Evolutionary conservation across 1,140 invertebrate species (phyloP).

Genomic region (Zaprionus vittiger): DNA sequence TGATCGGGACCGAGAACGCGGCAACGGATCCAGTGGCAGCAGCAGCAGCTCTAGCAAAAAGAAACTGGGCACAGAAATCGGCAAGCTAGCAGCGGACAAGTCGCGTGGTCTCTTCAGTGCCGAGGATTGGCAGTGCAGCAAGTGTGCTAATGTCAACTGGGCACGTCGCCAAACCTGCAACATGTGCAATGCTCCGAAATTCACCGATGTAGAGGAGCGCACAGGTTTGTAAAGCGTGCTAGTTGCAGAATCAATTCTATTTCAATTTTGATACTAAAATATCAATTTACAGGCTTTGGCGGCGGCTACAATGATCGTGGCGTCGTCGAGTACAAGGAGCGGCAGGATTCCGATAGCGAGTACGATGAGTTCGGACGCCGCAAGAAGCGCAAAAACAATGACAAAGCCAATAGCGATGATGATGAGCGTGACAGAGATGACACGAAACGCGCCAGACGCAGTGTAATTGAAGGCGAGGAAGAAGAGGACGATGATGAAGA

Average conservation of each 20-base stretch:
- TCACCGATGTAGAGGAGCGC: constrained; percentile 93
- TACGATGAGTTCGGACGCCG: constrained; percentile 98
- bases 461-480: constrained; percentile 69
- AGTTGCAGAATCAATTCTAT: background rate
- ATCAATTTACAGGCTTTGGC: constrained; percentile 88
- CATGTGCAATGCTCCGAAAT: constrained; percentile 99
- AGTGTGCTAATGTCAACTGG: constrained; percentile 99
- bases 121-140: constrained; percentile 99
- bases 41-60: constrained; percentile 88
- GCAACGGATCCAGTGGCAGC: constrained; percentile 86
- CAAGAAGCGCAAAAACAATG: constrained; percentile 88
- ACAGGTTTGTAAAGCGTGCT: constrained; percentile 83
- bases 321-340: constrained; percentile 95
- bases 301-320: constrained; percentile 97
- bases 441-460: constrained; percentile 77
- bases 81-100: constrained; percentile 98
- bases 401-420: constrained; percentile 50
- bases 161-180: constrained; percentile 98
- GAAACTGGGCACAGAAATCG: constrained; percentile 98
- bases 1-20: constrained; percentile 52
- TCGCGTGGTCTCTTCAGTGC: constrained; percentile 98
- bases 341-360: constrained; percentile 94
- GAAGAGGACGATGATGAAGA: constrained; percentile 87
- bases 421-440: constrained; percentile 75
- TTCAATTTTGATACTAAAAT: background rate